Conservation (phyloP, 2,888 invertebrate species). For the Sipunculus nudus region DNA sequence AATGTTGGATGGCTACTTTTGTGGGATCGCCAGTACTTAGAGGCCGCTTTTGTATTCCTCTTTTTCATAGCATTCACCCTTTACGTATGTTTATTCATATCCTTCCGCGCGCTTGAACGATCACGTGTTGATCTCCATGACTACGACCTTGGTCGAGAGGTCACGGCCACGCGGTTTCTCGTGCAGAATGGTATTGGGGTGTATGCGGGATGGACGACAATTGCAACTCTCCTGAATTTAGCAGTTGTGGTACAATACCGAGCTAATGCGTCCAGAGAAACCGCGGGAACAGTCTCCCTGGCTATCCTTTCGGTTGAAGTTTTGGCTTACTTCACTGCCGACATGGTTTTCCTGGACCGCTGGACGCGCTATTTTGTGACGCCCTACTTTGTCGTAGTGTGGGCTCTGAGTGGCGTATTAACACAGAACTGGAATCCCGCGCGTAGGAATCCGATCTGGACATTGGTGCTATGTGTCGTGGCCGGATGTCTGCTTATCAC, state of each 20-base stretch:
- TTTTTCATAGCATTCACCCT: constrained; percentile 42
- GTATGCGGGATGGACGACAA: constrained; percentile 54
- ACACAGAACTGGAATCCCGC: constrained; percentile 45
- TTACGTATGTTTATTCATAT: constrained; percentile 40
- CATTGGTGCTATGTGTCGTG: too few species aligned
- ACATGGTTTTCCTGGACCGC: constrained; percentile 47
- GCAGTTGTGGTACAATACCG: constrained; percentile 44
- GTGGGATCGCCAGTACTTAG: constrained; percentile 44
- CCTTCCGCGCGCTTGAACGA: constrained; percentile 38
- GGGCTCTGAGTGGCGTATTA: constrained; percentile 49
- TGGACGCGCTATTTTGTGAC: constrained; percentile 55
- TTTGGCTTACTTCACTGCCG: constrained; percentile 43
- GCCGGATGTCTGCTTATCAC: too few species aligned
- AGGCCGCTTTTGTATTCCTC: constrained; percentile 41
- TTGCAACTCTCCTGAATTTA: constrained; percentile 53
- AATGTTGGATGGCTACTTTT: constrained; percentile 51
- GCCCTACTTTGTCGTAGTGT: constrained; percentile 51
- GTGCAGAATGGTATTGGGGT: constrained; percentile 55
- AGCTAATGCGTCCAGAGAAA: constrained; percentile 26
- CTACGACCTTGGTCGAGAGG: constrained; percentile 25
- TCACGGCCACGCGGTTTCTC: constrained; percentile 50
- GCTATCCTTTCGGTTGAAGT: constrained; percentile 43
- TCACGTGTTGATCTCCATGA: not conserved
- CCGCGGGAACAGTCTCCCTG: constrained; percentile 44
- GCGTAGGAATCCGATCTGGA: too few species aligned